Evolutionary conservation across 2,888 invertebrate genomes (phyloP), one percentile per base, ranked within the genome.

Genomic region (Aelia acuminata): DNA sequence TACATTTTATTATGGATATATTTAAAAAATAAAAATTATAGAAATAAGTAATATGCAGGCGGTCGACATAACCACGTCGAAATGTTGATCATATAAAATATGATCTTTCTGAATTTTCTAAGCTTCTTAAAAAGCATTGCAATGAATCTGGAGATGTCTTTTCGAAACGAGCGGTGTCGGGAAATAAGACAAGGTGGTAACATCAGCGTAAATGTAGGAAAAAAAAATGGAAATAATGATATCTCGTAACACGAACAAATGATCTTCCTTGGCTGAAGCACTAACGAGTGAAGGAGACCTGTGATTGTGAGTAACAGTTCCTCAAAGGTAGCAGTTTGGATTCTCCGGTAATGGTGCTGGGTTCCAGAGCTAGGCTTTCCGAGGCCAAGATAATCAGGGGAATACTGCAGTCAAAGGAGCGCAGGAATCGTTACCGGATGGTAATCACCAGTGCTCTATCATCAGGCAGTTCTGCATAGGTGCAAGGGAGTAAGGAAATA

Each of bases 301-400:
- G 43, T 80, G 80, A 80, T 80, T 80, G 43, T 43, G 80, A 80
- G 80, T 80, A 80, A 80, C 80, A 22, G 43, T 80, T 43, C 43
- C 43, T 80, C 80, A 13, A 43, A 11, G 39, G 75, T 39, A 75
- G 75, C 75, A 80, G 43, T 80, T 80, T n/a, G n/a, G 11, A 43
- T 80, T n/a, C 43, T 80, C 3, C 22, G 18, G 80, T 80, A 43
- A 80, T 80, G 43, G 11, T 80, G 43, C n/a, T n/a, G 18, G 1
- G 43, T n/a, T 43, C n/a, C 20, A 13, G 80, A 5, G 4, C 13
- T 26, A 63, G 4, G 63, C 31, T 63, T 35, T 18, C 63, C 31
- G 20, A 31, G 26, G 26, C 13, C 13, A 63, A 20, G 80, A 43
- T 43, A 43, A 43, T 22, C 22, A 39, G 43, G 4, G 43, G 43